phyloP scores from a whole-genome alignment of 1,140 invertebrate species.

The Coelopa frigida region DNA sequence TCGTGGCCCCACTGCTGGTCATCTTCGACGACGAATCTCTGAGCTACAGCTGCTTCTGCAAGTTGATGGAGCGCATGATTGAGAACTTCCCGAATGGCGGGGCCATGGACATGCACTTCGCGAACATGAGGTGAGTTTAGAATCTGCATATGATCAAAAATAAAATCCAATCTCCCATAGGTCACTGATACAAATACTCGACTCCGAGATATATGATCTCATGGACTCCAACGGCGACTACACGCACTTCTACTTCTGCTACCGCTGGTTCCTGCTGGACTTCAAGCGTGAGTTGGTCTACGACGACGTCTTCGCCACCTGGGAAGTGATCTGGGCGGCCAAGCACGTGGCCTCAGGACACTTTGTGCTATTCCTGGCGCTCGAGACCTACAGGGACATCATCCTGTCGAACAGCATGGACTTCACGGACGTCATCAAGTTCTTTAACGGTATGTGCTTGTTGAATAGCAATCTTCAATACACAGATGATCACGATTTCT shows the following conservation, averaged over 20 bases:
- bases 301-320: conserved; percentile 78
- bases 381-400: conserved; percentile 84
- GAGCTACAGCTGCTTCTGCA: conserved; percentile 80
- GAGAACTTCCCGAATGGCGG: conserved; percentile 85
- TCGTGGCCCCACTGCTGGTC: conserved; percentile 81
- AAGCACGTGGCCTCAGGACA: conserved; percentile 70
- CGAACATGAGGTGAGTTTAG: conserved; percentile 69
- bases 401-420: conserved; percentile 92
- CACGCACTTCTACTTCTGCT: conserved; percentile 93
- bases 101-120: conserved; percentile 87
- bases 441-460: conserved; percentile 76
- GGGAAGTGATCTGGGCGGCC: conserved; percentile 90
- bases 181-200: conserved; percentile 72
- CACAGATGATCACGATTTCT: conserved; percentile 3
- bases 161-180: neutral
- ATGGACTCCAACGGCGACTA: conserved; percentile 90
- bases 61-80: conserved; percentile 77
- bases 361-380: conserved; percentile 86
- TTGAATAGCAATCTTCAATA: neutral
- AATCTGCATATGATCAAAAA: neutral
- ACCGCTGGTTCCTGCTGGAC: conserved; percentile 71
- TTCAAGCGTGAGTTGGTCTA: conserved; percentile 75
- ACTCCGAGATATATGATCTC: conserved; percentile 82
- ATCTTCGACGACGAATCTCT: conserved; percentile 82
- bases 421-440: conserved; percentile 95